Conservation (phyloP, 2,113 vertebrate species). For the Tragelaphus buxtoni region DNA sequence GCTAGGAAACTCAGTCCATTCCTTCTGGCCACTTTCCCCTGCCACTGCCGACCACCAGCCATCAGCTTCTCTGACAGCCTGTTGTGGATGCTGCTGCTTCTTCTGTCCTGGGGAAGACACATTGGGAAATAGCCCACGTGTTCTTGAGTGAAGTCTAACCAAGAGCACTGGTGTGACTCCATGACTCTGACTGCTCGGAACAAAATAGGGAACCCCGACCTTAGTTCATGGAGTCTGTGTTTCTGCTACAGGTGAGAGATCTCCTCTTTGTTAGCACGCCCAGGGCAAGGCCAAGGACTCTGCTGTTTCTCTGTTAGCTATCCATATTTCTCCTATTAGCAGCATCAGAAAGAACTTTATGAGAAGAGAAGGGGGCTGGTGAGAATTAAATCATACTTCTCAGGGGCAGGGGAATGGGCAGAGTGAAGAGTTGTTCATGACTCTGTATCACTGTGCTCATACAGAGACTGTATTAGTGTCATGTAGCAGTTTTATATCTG, state of each 20-base stretch:
- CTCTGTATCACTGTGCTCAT: not conserved
- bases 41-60: no score
- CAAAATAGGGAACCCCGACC: not conserved
- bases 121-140: not conserved
- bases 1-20: not conserved
- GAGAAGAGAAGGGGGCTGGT: not conserved
- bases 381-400: not conserved
- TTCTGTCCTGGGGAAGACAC: not conserved
- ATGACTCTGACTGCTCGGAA: not conserved
- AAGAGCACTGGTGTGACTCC: not conserved
- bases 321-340: not conserved
- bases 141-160: not conserved
- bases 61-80: not conserved
- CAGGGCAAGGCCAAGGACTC: not conserved
- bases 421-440: not conserved
- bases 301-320: not conserved
- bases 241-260: rapidly evolving
- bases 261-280: not conserved
- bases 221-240: not conserved
- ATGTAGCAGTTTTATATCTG: not conserved
- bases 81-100: not conserved
- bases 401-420: not conserved
- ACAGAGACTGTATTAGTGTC: not conserved
- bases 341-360: not conserved
- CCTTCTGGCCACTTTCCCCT: not conserved